Base-by-base conservation (phyloP, 2,888 invertebrate species). In the Protophormia terraenovae region DNA sequence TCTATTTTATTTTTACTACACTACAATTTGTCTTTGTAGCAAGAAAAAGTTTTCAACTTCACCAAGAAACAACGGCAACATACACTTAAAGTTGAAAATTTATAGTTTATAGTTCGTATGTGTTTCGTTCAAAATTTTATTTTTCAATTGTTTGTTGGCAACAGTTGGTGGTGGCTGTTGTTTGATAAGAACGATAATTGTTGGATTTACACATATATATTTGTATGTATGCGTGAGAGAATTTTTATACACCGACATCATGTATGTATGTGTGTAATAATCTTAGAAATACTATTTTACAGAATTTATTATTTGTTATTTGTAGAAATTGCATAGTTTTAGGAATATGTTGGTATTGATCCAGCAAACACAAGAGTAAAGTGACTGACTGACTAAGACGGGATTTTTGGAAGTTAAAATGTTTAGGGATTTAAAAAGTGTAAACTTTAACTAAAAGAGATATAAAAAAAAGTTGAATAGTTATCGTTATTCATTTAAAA, bases 321-420 rank as follows among this genome's bases (percentile, higher is more conserved):
- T 55, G 55, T 29, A 55, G 27, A 12, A 32, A 67, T 77, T 76
- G 66, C 55, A 66, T 66, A 66, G 29, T 55, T 77, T 50, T 2
- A 69, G 67, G 24, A 58, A 24, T 38, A 24, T 45, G 12, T 27
- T n/a, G n/a, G n/a, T n/a, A n/a, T n/a, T n/a, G n/a, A n/a, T n/a
- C n/a, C n/a, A n/a, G n/a, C n/a, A n/a, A n/a, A n/a, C n/a, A n/a
- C n/a, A n/a, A n/a, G n/a, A n/a, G n/a, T n/a, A n/a, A n/a, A n/a
- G n/a, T n/a, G n/a, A n/a, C n/a, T n/a, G n/a, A n/a, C n/a, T n/a
- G n/a, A n/a, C n/a, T n/a, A n/a, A n/a, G n/a, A n/a, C n/a, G n/a
- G n/a, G n/a, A n/a, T n/a, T n/a, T n/a, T n/a, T n/a, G n/a, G n/a
- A n/a, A n/a, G n/a, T n/a, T n/a, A n/a, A n/a, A n/a, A n/a, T n/a